Percentiles rank a stretch among this genome's conserved stretches.
Evolutionary conservation across 30 jellyfish, hydroid and myxozoan species (phyloP).

Genomic region (Rhopilema esculentum): DNA sequence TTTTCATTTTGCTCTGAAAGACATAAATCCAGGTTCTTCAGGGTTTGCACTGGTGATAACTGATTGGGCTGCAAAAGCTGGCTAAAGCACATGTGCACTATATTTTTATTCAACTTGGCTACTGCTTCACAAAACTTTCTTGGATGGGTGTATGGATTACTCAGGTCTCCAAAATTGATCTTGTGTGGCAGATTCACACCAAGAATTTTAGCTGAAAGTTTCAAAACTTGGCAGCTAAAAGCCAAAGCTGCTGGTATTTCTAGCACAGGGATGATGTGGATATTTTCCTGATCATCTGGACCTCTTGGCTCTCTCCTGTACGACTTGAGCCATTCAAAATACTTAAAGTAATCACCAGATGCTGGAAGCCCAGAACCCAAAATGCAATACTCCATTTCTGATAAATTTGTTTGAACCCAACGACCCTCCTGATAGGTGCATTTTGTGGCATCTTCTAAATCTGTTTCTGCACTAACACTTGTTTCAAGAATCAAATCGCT

Average conservation of each 20-base stretch:
- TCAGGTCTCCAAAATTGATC: conserved; percentile 68
- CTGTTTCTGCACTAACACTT: conserved; percentile 81
- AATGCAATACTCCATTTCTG: conserved; percentile 84
- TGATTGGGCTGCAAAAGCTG: conserved; percentile 58
- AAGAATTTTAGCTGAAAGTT: conserved; percentile 62
- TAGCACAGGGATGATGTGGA: conserved; percentile 68
- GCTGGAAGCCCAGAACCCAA: conserved; percentile 86
- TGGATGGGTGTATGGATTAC: conserved; percentile 62
- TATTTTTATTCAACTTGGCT: conserved; percentile 56
- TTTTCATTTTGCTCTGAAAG: conserved; percentile 46
- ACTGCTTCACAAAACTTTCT: conserved; percentile 64
- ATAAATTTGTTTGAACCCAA: conserved; percentile 77
- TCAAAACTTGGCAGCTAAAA: conserved; percentile 80
- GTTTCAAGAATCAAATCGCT: conserved; percentile 75
- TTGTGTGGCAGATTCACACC: conserved; percentile 81
- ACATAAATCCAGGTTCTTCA: conserved; percentile 75
- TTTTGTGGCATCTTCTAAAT: conserved; percentile 95
- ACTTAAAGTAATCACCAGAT: conserved; percentile 83
- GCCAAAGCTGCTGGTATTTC: conserved; percentile 90
- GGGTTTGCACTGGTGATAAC: conserved; percentile 49
- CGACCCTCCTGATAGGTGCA: conserved; percentile 87
- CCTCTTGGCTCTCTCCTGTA: conserved; percentile 84
- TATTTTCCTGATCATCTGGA: conserved; percentile 59
- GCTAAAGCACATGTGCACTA: conserved; percentile 72
- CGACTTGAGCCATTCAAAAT: conserved; percentile 92